A percentile compares a stretch with the other conserved stretches of the same genome.
Evolutionary conservation across 1,140 invertebrate species (phyloP).

Genomic region (Agrypnia vestita): DNA sequence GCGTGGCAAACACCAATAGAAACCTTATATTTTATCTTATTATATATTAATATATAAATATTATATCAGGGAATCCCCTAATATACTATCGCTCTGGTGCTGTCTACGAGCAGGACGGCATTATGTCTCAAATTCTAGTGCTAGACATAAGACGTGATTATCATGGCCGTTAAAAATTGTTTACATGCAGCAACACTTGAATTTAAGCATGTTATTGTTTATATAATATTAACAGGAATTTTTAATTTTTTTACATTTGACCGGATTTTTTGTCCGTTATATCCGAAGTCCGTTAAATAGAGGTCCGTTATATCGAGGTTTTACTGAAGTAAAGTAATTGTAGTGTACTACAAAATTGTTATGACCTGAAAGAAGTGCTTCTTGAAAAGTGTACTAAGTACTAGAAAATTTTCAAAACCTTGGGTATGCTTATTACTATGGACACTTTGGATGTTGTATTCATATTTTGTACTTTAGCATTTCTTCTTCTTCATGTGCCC

Average conservation of each 20-base stretch:
- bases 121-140: slow-evolving; percentile 35
- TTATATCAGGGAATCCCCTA: neutral
- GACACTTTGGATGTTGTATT: no score
- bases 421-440: no score
- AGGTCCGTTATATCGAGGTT: slow-evolving; percentile 1
- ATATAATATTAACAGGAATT: slow-evolving; percentile 1
- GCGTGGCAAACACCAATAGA: neutral
- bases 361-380: no score
- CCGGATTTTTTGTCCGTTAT: slow-evolving; percentile 9
- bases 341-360: no score
- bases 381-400: no score
- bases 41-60: no score
- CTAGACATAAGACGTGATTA: slow-evolving; percentile 22
- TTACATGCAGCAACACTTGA: slow-evolving; percentile 22
- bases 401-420: no score
- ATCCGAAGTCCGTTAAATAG: neutral
- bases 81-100: slow-evolving; percentile 4
- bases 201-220: slow-evolving; percentile 29
- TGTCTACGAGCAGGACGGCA: slow-evolving; percentile 1
- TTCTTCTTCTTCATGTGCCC: no score
- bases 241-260: slow-evolving; percentile 1
- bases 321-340: no score
- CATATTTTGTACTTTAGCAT: no score
- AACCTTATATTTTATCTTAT: no score
- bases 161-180: slow-evolving; percentile 26